Base-by-base conservation (phyloP, 2,113 vertebrate species). In the Brachionichthys hirsutus region DNA sequence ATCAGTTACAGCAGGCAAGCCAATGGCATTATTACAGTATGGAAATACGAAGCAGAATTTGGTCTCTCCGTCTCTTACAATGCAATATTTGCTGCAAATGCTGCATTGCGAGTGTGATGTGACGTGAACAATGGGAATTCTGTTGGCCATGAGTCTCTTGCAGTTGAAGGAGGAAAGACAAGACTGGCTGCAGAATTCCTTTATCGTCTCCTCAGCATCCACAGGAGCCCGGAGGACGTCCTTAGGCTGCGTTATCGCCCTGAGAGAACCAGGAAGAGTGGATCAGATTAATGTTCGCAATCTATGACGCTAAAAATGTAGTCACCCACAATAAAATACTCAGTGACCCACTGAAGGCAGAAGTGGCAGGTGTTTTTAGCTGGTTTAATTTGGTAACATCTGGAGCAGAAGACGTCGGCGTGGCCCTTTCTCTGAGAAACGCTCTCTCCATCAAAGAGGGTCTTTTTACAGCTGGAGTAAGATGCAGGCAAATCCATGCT, bases 371-470 rank as follows among this genome's bases (percentile, higher is more conserved):
- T 93, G 87, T 92, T 96, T 90, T 89, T 92, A 52, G 84, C 82
- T 50, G 87, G 70, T 56, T 90, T 91, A 74, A 85, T 70, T 49
- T 89, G 94, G 79, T 53, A 53, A 35, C 51, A 77, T 12, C 20
- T 93, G 62, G 95, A 94, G 87, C 95, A 97, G 92, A 95, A 97
- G 42, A 94, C 88, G 63, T 95, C 93, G 6, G 89, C 85, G n/a
- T 91, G 94, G 62, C 92, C 92, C 88, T 96, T 97, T 75, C 93
- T 93, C 87, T 98, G 95, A 86, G 94, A 98, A 11, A 95, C 93
- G 0, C 94, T 96, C 85, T 94, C 94, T 38, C 95, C 93, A 75
- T 96, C 96, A 75, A 93, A 81, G 68, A 98, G 92, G 60, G 88
- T 71, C 86, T 92, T 94, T 87, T 93, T 92, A 80, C 96, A 98